A percentile compares a stretch with the other conserved stretches of the same genome.
These are phyloP conservation scores for Barypeithes pellucidus DNA, from an alignment of 2,888 invertebrate species.

Conservation along the genomic window DNA sequence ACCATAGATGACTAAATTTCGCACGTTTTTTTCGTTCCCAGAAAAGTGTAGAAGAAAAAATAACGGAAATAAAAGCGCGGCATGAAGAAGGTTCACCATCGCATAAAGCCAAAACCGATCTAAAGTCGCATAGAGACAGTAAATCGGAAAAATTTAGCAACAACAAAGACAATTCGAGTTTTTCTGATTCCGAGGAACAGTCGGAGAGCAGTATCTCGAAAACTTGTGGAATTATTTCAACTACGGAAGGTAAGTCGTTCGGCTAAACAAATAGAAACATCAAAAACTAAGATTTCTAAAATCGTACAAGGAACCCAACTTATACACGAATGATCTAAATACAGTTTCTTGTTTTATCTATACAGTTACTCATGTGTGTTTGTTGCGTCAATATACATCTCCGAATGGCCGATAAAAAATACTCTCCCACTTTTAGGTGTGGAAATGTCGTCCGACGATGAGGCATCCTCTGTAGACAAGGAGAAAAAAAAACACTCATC, in stretches of 20 bases:
- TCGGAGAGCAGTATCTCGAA: conserved; percentile 70
- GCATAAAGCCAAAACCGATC: conserved; percentile 49
- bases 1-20: too few species aligned
- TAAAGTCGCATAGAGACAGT: conserved; percentile 24
- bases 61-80: conserved; percentile 77
- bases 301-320: too few species aligned
- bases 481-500: conserved; percentile 58
- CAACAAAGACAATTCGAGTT: conserved; percentile 74
- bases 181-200: conserved; percentile 78
- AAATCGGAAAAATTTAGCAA: conserved; percentile 38
- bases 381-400: too few species aligned
- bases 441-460: conserved; percentile 71
- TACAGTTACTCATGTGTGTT: too few species aligned
- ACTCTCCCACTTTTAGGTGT: conserved; percentile 63
- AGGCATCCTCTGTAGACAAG: conserved; percentile 65
- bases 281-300: too few species aligned
- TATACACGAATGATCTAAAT: too few species aligned
- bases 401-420: neutral
- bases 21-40: neutral
- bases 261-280: too few species aligned
- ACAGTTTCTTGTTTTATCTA: too few species aligned
- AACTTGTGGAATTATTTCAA: conserved; percentile 68
- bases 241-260: conserved; percentile 69
- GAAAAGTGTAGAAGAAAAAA: conserved; percentile 85
- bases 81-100: conserved; percentile 64